Evolutionary conservation across 2,888 invertebrate species (phyloP).

Genomic region (Tricholauxania praeusta): DNA sequence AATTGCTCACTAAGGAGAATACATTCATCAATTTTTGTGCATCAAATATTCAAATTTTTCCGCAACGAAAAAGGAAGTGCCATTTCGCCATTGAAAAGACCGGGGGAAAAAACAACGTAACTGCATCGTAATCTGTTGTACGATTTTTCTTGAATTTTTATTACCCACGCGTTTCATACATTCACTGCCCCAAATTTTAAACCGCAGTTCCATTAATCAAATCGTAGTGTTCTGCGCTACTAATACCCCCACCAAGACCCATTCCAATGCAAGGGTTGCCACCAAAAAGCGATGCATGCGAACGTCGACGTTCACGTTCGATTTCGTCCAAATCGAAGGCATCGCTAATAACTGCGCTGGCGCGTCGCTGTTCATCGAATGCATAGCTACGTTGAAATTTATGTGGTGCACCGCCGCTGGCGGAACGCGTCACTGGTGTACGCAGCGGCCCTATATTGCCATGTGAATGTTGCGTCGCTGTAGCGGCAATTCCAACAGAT

Average conservation of each 20-base stretch:
- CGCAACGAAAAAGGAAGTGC: too few relatives aligned
- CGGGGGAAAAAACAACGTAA: not conserved
- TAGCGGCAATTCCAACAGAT: constrained; percentile 19
- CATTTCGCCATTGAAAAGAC: not conserved
- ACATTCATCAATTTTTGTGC: constrained; percentile 23
- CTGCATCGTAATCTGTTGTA: not conserved
- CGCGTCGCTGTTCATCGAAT: constrained; percentile 60
- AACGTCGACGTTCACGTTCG: constrained; percentile 65
- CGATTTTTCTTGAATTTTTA: not conserved
- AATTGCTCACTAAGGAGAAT: constrained; percentile 15
- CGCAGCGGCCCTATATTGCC: constrained; percentile 31
- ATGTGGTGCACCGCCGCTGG: constrained; percentile 45
- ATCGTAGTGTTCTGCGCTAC: constrained; percentile 58
- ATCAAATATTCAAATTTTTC: constrained; percentile 14
- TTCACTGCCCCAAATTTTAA: constrained; percentile 39
- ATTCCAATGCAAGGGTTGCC: constrained; percentile 36
- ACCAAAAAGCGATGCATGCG: constrained; percentile 65
- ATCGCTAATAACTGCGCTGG: constrained; percentile 53
- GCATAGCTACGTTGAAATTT: constrained; percentile 62
- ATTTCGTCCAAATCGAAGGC: constrained; percentile 66
- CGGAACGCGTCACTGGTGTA: constrained; percentile 43
- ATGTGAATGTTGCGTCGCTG: constrained; percentile 29
- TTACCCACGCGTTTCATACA: not conserved
- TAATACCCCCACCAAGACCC: constrained; percentile 22
- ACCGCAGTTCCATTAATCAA: constrained; percentile 66